These are phyloP conservation scores for Caiman crocodilus DNA, from an alignment of 2,797 vertebrate genomes.

Conservation along the genomic window DNA sequence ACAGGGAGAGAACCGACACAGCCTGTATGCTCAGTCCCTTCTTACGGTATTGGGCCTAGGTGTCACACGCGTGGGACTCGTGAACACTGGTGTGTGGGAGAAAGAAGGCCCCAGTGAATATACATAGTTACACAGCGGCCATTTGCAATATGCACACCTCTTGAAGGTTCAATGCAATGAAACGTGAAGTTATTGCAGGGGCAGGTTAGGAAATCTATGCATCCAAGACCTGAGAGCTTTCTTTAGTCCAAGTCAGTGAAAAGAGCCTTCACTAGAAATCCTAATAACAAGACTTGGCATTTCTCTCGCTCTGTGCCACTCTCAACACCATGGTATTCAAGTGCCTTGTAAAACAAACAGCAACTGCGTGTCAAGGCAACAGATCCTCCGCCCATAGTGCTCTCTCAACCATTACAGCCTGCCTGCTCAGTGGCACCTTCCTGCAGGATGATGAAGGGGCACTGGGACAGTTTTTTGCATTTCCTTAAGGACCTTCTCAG, in stretches of 20 bases:
- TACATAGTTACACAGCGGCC: accelerated
- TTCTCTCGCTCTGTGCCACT: not conserved
- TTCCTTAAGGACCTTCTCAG: accelerated
- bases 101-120: not conserved
- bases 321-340: not conserved
- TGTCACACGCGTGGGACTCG: accelerated
- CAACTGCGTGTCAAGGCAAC: not conserved
- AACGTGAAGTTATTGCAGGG: not conserved
- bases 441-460: not conserved
- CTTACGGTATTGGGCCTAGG: accelerated
- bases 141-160: not conserved
- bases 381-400: not conserved
- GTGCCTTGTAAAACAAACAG: not conserved
- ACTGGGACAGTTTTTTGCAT: accelerated
- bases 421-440: not conserved
- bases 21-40: not conserved
- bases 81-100: not conserved
- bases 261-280: not conserved
- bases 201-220: not conserved
- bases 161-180: not conserved
- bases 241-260: not conserved
- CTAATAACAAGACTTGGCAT: accelerated
- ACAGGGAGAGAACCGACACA: not conserved
- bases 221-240: not conserved
- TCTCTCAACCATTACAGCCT: not conserved